Base-by-base conservation (phyloP, 2,888 invertebrate genomes). In the Zhuqinia jingwanae region DNA sequence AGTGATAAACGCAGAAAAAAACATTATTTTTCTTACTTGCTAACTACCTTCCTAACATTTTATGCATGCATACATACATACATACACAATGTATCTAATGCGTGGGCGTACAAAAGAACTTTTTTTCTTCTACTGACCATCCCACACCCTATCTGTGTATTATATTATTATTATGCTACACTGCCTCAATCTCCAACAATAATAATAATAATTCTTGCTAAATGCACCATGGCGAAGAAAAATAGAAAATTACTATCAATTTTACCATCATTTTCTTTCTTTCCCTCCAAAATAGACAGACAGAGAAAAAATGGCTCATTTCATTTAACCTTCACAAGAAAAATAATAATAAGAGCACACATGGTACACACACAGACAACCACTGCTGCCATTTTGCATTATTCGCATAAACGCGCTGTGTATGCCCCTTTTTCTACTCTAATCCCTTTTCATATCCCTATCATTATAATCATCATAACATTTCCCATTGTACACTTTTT, bases 171-270 rank as follows among this genome's bases (percentile, higher is more conserved):
- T 1, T 10, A 20, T 25, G 47, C 22, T 68, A 20, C 20, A 17
- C 42, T 45, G 25, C 15, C 47, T 25, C 20, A n/a, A n/a, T n/a
- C n/a, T n/a, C n/a, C n/a, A n/a, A n/a, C 60, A 83, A 56, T 83
- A 83, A 60, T 83, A 83, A 60, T 47, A 22, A 47, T 15, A 22
- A 5, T 45, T 68, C 42, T 45, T 75, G 83, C 20, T 83, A 76
- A 83, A 83, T 83, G 83, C 76, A 30, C 63, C 50, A 50, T 60
- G 20, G 13, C 45, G 68, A 45, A 45, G 22, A 22, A 68, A 22
- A 60, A 17, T 11, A 65, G 50, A 11, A 50, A 80, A 68, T 77
- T 60, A 25, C 68, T 25, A 47, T 25, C 68, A 42, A 20, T 68
- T 68, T 77, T 45, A 25, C 45, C 13, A 47, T 25, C 68, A 42